A percentile compares a stretch with the other conserved stretches of the same genome.
Evolutionary conservation across 2,888 invertebrate species (phyloP).

Genomic region (Automeris io): DNA sequence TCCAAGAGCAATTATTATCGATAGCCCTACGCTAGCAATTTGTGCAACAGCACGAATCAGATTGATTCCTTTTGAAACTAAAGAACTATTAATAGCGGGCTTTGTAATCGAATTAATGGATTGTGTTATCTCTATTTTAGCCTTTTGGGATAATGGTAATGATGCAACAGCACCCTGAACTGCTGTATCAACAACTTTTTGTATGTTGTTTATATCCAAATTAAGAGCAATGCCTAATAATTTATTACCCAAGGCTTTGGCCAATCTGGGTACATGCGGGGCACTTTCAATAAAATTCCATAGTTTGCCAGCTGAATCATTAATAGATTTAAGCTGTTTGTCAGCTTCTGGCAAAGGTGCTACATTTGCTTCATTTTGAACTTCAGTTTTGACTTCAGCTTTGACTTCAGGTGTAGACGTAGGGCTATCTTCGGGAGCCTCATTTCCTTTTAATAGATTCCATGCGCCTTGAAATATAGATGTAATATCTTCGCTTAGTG

Average conservation of each 20-base stretch:
- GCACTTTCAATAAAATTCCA: not conserved
- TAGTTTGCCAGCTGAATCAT: not conserved
- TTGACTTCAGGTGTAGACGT: too few relatives aligned
- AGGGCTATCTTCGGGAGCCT: too few relatives aligned
- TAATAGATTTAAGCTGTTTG: too few relatives aligned
- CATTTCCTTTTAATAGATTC: too few relatives aligned
- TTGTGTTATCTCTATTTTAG: not conserved
- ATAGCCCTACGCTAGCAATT: not conserved
- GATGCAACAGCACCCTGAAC: not conserved
- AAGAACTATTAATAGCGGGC: not conserved
- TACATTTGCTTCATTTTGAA: too few relatives aligned
- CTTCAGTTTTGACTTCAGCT: too few relatives aligned
- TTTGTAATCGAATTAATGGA: not conserved
- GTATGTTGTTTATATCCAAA: not conserved
- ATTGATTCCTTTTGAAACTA: not conserved
- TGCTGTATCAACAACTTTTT: not conserved
- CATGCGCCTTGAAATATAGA: too few relatives aligned
- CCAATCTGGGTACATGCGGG: not conserved
- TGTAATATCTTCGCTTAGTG: too few relatives aligned
- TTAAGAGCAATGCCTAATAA: not conserved
- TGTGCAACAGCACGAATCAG: not conserved
- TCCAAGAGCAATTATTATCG: not conserved
- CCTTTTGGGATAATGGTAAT: not conserved
- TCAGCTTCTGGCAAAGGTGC: too few relatives aligned
- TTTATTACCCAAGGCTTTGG: not conserved